phyloP scores from a whole-genome alignment of 2,113 vertebrate genomes.

The Hippocampus barbouri region DNA sequence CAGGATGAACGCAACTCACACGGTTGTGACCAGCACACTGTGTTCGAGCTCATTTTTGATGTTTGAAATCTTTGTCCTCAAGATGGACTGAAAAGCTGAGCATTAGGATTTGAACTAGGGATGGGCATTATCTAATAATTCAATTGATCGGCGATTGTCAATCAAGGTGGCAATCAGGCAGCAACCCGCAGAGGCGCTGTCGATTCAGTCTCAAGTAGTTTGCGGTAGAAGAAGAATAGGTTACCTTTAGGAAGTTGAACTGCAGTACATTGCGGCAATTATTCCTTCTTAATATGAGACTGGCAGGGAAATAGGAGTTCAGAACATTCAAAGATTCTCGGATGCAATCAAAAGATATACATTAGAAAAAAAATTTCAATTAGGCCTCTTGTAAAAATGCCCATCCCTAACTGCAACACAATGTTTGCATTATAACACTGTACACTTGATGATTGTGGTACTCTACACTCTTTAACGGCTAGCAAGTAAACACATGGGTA shows the following conservation, averaged over 20 bases:
- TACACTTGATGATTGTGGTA: constrained; percentile 14
- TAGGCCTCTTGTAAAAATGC: not conserved
- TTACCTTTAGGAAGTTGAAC: not conserved
- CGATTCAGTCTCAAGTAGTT: not conserved
- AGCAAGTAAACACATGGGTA: constrained; percentile 40
- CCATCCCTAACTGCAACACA: not conserved
- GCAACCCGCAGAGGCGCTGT: not conserved
- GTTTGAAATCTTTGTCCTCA: constrained; percentile 42
- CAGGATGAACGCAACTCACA: constrained; percentile 41
- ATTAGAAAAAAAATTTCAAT: not conserved
- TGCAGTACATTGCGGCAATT: too few species aligned
- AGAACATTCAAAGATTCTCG: not conserved
- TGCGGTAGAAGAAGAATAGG: not conserved
- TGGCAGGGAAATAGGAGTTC: too few species aligned
- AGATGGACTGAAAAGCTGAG: constrained; percentile 61
- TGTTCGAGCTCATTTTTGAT: constrained; percentile 24
- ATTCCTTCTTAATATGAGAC: too few species aligned
- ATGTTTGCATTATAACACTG: constrained; percentile 21
- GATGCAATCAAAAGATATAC: not conserved
- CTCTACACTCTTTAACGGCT: constrained; percentile 48
- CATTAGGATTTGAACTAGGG: constrained; percentile 52
- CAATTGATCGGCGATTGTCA: not conserved
- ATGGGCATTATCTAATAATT: not conserved
- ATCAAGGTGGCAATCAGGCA: not conserved
- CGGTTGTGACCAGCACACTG: constrained; percentile 71